These are phyloP conservation scores for Agriopis leucophaearia DNA, from an alignment of 2,888 invertebrate genomes.

Conservation along the genomic window DNA sequence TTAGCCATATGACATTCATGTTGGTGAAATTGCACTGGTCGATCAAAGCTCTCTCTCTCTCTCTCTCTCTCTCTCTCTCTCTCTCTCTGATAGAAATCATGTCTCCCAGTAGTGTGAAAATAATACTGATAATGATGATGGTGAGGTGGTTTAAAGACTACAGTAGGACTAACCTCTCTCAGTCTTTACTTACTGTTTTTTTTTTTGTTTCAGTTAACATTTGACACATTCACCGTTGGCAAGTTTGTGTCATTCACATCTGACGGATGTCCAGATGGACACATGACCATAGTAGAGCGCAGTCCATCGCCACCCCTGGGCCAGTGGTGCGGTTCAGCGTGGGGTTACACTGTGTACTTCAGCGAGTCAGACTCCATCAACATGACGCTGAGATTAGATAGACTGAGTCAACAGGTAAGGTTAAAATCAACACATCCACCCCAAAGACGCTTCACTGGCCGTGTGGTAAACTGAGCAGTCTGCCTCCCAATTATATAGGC, in stretches of 20 bases:
- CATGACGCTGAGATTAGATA: slow-evolving; percentile 90
- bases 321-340: slow-evolving; percentile 94
- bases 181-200: slow-evolving; percentile 11
- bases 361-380: slow-evolving; percentile 93
- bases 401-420: slow-evolving; percentile 90
- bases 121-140: too few relatives aligned
- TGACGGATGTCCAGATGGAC: slow-evolving; percentile 93
- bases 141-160: too few relatives aligned
- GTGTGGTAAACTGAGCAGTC: too few relatives aligned
- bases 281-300: slow-evolving; percentile 91
- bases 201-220: slow-evolving; percentile 89
- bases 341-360: slow-evolving; percentile 95
- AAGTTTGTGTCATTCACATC: slow-evolving; percentile 92
- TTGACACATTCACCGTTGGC: slow-evolving; percentile 94
- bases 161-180: background rate
- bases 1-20: too few relatives aligned
- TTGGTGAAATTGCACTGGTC: too few relatives aligned
- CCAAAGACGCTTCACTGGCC: too few relatives aligned
- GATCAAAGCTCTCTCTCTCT: too few relatives aligned
- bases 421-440: background rate
- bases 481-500: too few relatives aligned
- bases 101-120: too few relatives aligned
- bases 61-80: too few relatives aligned
- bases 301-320: slow-evolving; percentile 91
- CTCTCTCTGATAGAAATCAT: too few relatives aligned